A percentile compares a stretch with the other conserved stretches of the same genome.
phyloP scores from a whole-genome alignment of 2,113 vertebrate species.

The Raja brachyura region DNA sequence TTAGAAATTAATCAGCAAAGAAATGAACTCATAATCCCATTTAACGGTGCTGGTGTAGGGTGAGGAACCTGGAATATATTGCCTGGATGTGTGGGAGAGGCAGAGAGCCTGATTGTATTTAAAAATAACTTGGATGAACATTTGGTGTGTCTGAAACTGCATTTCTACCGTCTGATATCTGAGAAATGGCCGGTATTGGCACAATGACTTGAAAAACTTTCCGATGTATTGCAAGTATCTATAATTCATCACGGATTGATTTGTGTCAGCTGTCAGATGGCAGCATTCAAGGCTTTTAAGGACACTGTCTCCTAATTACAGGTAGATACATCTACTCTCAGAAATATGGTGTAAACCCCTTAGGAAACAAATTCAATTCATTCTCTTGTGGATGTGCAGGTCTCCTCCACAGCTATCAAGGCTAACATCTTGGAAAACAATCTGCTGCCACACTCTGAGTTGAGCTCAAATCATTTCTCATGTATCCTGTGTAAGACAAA shows the following conservation, averaged over 20 bases:
- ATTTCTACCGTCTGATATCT: too few species aligned
- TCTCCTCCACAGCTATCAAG: not conserved
- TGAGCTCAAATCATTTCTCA: not conserved
- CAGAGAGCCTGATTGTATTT: too few species aligned
- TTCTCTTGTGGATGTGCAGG: not conserved
- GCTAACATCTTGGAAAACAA: not conserved
- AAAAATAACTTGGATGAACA: too few species aligned
- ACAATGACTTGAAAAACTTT: too few species aligned
- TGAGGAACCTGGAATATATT: too few species aligned
- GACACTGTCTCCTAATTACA: not conserved
- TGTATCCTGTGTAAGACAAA: not conserved
- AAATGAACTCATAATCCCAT: too few species aligned
- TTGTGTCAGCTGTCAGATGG: not conserved
- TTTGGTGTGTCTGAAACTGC: too few species aligned
- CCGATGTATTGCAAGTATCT: too few species aligned
- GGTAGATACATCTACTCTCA: not conserved
- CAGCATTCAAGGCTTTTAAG: not conserved
- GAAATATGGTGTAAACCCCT: not conserved
- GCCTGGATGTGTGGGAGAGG: too few species aligned
- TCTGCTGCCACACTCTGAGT: not conserved
- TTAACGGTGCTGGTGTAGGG: too few species aligned
- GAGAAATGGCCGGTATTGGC: too few species aligned
- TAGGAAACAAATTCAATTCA: not conserved
- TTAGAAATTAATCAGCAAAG: too few species aligned
- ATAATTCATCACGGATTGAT: not conserved